Evolutionary conservation across 2,113 vertebrate genomes (phyloP), one percentile per base, ranked within the genome.

Genomic region (Prochilodus magdalenae): DNA sequence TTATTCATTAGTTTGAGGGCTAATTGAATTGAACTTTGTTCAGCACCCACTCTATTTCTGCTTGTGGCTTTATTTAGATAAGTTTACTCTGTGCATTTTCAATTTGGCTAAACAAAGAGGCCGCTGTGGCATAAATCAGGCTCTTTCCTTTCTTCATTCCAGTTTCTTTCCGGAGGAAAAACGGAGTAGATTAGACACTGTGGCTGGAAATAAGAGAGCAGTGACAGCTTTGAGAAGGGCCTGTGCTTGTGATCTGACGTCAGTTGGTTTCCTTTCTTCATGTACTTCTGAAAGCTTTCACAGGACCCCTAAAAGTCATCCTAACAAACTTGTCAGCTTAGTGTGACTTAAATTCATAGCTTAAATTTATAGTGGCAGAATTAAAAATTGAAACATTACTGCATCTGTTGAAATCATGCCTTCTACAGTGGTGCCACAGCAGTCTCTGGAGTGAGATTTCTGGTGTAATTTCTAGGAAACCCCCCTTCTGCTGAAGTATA

Each of bases 181-280:
- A 82, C 85, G 87, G 87, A 77, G 82, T 49, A 83, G 87, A 93
- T 92, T 87, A 89, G 90, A 91, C 86, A 89, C 26, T 59, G 82
- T 80, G 80, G n/a, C 36, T 53, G 55, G 73, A 85, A 75, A 86
- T 44, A 51, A 33, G 12, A 71, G 15, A 67, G 49, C 62, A 66
- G 57, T 36, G 73, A 55, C 53, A 84, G 84, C 83, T 81, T 55
- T 66, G 55, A 83, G 75, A 16, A 51, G 76, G 85, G 69, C 81
- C 36, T 29, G 33, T 79, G 27, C 16, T 71, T 77, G 14, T 29
- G 40, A 65, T 75, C 22, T 15, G 73, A 60, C 40, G 27, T 18
- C 60, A 66, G 29, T 24, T 33, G 30, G 30, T 44, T 55, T 71
- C 24, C 53, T 47, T 30, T 65, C 70, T 33, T 73, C 18, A 78